Base-by-base conservation (phyloP, 2,113 vertebrate species). In the Lepisosteus osseus region DNA sequence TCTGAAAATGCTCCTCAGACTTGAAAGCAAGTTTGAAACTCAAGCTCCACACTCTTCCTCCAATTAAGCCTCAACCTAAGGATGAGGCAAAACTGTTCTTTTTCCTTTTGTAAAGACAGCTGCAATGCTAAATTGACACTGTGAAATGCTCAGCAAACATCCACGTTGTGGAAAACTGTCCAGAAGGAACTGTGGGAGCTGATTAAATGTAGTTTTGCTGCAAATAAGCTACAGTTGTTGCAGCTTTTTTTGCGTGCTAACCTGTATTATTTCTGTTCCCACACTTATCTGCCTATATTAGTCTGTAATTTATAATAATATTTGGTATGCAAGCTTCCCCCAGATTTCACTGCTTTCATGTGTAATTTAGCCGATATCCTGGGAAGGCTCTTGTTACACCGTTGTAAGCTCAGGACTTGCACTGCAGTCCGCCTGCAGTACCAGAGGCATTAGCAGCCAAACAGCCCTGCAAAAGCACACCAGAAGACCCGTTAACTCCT, bases 311-410 rank as follows among this genome's bases (percentile, higher is more conserved):
- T 86, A 88, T 88, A 82, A 88, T 85, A 87, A 87, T 87, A 89
- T 88, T 88, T 89, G 82, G 80, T 71, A 67, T 79, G 79, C 70
- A 55, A 74, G 82, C 83, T 89, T 87, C 80, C 81, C 84, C 86
- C 78, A 86, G 84, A 84, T 84, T 80, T 81, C 76, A 73, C 75
- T 69, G 79, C 89, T 88, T 89, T 89, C 86, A 89, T 86, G 84
- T 86, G 82, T 82, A 89, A 89, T 88, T 89, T 86, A 88, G 76
- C 83, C 81, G 85, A 89, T 89, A 90, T 90, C 89, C 87, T 87
- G 88, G 69, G 62, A 79, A 83, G 86, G 86, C 80, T 86, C 84
- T 86, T 76, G 86, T 90, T 89, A 87, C 87, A 79, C 76, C 79
- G 68, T 80, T 86, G 29, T 83, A 84, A 86, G 79, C 40, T 7